Conservation (phyloP, 2,797 vertebrate genomes). For the Epinephelus awoara region DNA sequence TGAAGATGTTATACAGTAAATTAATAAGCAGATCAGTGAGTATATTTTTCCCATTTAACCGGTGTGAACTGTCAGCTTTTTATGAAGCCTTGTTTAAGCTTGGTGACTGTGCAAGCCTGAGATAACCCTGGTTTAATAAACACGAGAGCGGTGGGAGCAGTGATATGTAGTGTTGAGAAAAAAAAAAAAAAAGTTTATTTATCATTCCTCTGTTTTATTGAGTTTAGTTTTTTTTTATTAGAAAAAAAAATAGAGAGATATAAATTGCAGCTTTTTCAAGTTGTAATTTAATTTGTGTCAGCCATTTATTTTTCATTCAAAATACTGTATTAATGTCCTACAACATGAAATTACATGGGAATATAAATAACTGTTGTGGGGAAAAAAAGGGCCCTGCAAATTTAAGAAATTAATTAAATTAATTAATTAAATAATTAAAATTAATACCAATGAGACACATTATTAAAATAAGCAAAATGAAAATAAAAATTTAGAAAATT, state of each 20-base stretch:
- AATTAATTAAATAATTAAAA: neutral
- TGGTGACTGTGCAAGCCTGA: neutral
- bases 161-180: neutral
- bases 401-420: neutral
- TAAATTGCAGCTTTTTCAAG: no score
- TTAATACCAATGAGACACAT: neutral
- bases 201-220: neutral
- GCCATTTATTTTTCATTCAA: neutral
- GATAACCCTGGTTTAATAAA: neutral
- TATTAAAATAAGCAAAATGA: no score
- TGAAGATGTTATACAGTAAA: neutral
- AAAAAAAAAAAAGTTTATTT: neutral
- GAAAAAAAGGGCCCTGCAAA: neutral
- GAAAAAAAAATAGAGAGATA: no score
- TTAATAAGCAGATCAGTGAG: neutral
- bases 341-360: no score
- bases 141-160: neutral
- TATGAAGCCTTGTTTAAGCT: neutral
- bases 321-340: neutral
- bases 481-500: neutral
- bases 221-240: neutral
- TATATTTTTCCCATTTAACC: neutral
- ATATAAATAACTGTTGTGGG: neutral
- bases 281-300: neutral
- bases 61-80: neutral